Base-by-base conservation (phyloP, 2,888 invertebrate species). In the Meta bourneti region DNA sequence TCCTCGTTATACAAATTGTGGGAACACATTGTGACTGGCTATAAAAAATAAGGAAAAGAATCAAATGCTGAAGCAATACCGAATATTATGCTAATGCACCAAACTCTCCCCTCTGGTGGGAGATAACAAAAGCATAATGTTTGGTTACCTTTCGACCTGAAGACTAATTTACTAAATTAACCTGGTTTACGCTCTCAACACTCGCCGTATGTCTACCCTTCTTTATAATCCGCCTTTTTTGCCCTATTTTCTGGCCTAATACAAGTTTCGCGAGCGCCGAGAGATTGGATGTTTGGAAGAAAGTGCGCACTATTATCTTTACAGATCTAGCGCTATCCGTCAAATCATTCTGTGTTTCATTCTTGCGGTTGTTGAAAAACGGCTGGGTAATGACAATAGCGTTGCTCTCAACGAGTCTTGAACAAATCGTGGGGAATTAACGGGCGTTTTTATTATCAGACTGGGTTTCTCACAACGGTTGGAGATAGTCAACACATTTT, bases 31-130 rank as follows among this genome's bases (percentile, higher is more conserved):
- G 61, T 61, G 61, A 6, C 61, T 0, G 5, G 13, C 61, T 2
- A 61, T 61, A 61, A 61, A 61, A 61, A 81, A 81, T 34, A 69
- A 69, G 11, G 16, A 16, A 34, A 61, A 54, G n/a, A 83, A 72
- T 71, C 19, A 71, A 54, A 72, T 75, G 72, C 34, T 61, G 83
- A 84, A 74, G 74, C 52, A 52, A 74, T 84, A 74, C 83, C 72
- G 83, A 84, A 84, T 75, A 84, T 54, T 84, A 84, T 84, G 83
- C 83, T 84, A 74, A 84, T 84, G 20, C n/a, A 74, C 34, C 72
- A 71, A 49, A 71, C 34, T 48, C 72, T 72, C 19, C 51, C 71
- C 13, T 51, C n/a, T 52, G 70, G 20, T 11, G 20, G 16, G 61
- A 74, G 83, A 84, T 84, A 84, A 74, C 83, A 84, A 84, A 84